Conservation (phyloP, 2,797 vertebrate species). For the Hydrocynus forskahlii region DNA sequence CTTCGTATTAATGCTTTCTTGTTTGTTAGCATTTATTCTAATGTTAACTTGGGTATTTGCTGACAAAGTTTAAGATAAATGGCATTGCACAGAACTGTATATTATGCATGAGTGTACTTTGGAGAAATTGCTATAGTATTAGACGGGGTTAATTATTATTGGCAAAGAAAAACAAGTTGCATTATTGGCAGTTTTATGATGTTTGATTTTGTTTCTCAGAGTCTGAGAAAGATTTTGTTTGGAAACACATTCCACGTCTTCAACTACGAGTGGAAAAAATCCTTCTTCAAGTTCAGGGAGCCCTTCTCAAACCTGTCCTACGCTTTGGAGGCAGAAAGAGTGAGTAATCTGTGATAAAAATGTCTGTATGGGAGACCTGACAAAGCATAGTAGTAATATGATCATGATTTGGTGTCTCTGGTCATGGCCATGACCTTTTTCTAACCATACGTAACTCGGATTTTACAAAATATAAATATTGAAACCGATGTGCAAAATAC, state of each 20-base stretch:
- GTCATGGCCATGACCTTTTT: not conserved
- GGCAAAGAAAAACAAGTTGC: too few relatives aligned
- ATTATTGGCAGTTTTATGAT: not conserved
- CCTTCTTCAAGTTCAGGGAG: constrained; percentile 78
- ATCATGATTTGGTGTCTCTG: not conserved
- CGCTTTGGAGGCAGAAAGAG: constrained; percentile 78
- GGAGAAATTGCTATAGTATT: not conserved
- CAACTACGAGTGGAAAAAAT: constrained; percentile 79
- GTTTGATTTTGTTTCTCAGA: constrained; percentile 66
- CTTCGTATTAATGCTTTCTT: too few relatives aligned
- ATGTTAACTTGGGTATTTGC: too few relatives aligned
- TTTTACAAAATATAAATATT: not conserved
- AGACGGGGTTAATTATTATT: not conserved
- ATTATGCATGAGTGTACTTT: not conserved
- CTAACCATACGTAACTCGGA: not conserved
- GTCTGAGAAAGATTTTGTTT: constrained; percentile 80
- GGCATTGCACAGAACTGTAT: too few relatives aligned
- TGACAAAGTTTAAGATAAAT: too few relatives aligned
- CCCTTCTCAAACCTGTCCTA: constrained; percentile 76
- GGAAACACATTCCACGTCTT: constrained; percentile 72
- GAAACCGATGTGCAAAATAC: not conserved
- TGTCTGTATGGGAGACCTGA: not conserved
- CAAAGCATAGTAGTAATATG: not conserved
- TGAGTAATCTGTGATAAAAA: constrained; percentile 58
- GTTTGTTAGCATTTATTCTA: too few relatives aligned